Conservation (phyloP, 2,888 invertebrate genomes). For the Calameuta idolon region DNA sequence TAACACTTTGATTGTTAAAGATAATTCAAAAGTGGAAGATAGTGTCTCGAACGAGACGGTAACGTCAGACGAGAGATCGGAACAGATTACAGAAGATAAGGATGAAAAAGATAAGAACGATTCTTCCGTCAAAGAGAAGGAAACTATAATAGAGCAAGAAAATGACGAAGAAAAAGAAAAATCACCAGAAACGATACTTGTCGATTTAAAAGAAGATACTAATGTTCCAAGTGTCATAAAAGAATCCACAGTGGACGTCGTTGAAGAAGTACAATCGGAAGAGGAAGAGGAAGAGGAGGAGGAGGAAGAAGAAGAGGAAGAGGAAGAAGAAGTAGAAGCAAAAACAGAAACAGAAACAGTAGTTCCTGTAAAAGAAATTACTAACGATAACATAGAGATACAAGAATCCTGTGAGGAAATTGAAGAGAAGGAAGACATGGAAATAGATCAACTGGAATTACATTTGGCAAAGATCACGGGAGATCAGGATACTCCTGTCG, state of each 20-base stretch:
- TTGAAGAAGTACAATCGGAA: not conserved
- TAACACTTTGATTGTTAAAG: slow-evolving; percentile 17
- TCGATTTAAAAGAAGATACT: not conserved
- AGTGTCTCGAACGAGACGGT: not conserved
- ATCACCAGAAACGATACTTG: not conserved
- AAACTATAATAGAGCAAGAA: slow-evolving; percentile 45
- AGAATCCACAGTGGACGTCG: not conserved
- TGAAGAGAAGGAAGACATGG: slow-evolving; percentile 12
- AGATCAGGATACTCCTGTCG: slow-evolving; percentile 42
- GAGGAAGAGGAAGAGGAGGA: slow-evolving; percentile 14
- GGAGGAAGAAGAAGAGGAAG: slow-evolving; percentile 33
- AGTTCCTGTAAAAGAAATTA: slow-evolving; percentile 1
- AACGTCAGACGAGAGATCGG: slow-evolving; percentile 8
- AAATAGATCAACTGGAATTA: slow-evolving; percentile 49
- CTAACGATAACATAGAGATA: not conserved
- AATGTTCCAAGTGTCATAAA: not conserved
- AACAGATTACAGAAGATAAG: slow-evolving; percentile 15
- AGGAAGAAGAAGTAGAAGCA: slow-evolving; percentile 46
- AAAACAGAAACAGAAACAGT: slow-evolving; percentile 32
- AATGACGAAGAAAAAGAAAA: slow-evolving; percentile 27
- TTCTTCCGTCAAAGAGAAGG: slow-evolving; percentile 38
- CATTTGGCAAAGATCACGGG: slow-evolving; percentile 55
- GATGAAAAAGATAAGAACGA: slow-evolving; percentile 12
- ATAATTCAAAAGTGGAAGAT: slow-evolving; percentile 24
- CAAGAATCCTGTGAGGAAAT: slow-evolving; percentile 3